phyloP scores from a whole-genome alignment of 2,113 vertebrate species.

The Podarcis raffonei region DNA sequence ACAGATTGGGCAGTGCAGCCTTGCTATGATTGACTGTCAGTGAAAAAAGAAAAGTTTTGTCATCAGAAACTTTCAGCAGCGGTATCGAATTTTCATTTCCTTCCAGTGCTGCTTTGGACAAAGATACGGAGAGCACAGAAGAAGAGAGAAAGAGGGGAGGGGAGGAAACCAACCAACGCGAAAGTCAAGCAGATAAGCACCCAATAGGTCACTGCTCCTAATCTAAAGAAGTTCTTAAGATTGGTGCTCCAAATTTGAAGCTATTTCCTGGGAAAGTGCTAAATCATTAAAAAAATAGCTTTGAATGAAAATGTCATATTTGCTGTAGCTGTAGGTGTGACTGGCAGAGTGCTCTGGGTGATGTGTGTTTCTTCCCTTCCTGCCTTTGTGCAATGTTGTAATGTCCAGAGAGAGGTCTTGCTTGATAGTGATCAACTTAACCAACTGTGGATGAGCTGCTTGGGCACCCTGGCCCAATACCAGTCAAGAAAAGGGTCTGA shows the following conservation, averaged over 20 bases:
- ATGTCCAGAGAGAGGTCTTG: not conserved
- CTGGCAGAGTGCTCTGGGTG: not conserved
- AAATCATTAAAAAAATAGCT: not conserved
- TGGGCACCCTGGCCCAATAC: not conserved
- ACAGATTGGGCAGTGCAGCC: not conserved
- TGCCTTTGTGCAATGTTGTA: not conserved
- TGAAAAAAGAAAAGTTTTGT: not conserved
- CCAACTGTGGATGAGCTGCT: not conserved
- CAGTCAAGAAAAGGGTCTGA: not conserved
- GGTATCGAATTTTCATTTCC: constrained; percentile 22
- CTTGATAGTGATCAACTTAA: not conserved
- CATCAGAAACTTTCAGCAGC: constrained; percentile 11
- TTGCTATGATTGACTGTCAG: not conserved
- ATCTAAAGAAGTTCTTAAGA: constrained; percentile 21
- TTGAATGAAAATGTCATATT: constrained; percentile 4
- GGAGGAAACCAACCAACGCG: not conserved
- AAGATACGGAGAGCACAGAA: not conserved
- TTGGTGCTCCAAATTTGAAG: not conserved
- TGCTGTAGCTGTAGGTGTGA: not conserved
- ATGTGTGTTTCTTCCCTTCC: not conserved
- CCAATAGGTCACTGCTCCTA: constrained; percentile 4
- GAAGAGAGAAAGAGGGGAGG: too few relatives aligned
- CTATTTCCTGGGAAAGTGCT: constrained; percentile 23
- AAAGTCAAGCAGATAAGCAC: constrained; percentile 24
- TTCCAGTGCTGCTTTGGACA: constrained; percentile 17